Evolutionary conservation across 1,140 invertebrate species (phyloP), one percentile per base, ranked within the genome.

Genomic region (Hyphantria cunea): DNA sequence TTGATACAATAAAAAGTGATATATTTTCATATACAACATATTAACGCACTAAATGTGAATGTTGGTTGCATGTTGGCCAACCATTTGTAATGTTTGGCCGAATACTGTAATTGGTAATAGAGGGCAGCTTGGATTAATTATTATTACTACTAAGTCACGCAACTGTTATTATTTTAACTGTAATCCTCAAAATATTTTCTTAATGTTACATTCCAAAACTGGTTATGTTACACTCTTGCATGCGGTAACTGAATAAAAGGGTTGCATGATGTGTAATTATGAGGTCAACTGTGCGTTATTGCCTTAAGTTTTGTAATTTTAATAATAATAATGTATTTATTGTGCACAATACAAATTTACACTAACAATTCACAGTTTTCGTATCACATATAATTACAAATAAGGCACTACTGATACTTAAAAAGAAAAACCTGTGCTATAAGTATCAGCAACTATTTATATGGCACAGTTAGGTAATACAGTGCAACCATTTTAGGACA

Each of bases 41-140:
- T 44, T 44, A 47, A 58, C 12, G 32, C 25, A 51, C 15, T 60
- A 60, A 60, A 60, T 51, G 48, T 51, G 33, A 25, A 58, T 32
- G 13, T 39, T 41, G 15, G 41, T 68, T 37, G 66, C 66, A 68
- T 68, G 66, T 60, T 45, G 14, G 37, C 33, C 53, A 44, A 49
- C 61, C 47, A 63, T 68, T 63, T 68, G 49, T 68, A 63, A 68
- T 51, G 12, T 68, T 64, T 48, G 32, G 47, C 54, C 59, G 54
- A 63, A 54, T 60, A 33, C 47, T 47, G 42, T 54, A 64, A 64
- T 64, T 55, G 41, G 52, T 49, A 67, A 53, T 67, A 62, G 39
- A 37, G 54, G 45, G 50, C 9, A 58, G 31, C 53, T 13, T 49
- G 48, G 65, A 61, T 62, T 47, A 67, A 61, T 61, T 62, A 54